Percentiles rank a stretch among this genome's conserved stretches.
Evolutionary conservation across 1,140 invertebrate species (phyloP).

Genomic region (Neodiprion pinetum): DNA sequence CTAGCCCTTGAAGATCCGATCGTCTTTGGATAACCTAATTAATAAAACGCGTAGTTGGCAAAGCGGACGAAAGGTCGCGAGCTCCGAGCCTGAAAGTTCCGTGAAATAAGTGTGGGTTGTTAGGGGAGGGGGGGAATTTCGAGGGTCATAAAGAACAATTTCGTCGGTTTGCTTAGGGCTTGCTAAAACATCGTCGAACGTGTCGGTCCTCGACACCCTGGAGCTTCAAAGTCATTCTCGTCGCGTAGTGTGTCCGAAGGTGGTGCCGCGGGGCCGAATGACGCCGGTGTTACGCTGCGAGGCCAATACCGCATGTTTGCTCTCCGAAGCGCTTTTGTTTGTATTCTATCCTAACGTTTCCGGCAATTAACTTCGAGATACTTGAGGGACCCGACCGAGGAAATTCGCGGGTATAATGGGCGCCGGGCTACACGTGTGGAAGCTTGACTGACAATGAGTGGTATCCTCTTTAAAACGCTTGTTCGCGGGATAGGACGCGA

Average conservation of each 20-base stretch:
- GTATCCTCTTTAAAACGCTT: too few relatives aligned
- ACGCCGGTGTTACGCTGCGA: background rate
- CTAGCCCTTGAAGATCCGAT: too few relatives aligned
- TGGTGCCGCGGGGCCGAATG: background rate
- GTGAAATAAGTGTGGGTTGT: background rate
- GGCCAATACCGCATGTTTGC: conserved; percentile 1
- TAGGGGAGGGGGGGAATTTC: background rate
- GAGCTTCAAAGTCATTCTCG: background rate
- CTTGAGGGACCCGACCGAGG: background rate
- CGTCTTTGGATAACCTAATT: too few relatives aligned
- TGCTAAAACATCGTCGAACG: background rate
- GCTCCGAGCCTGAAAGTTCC: too few relatives aligned
- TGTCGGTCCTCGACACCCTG: background rate
- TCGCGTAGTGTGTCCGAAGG: background rate
- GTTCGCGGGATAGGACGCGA: background rate
- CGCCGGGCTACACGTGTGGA: background rate
- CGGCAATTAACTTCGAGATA: background rate
- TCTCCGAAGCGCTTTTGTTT: background rate
- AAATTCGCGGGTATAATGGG: background rate
- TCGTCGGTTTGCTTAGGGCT: conserved; percentile 4
- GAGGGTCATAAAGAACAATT: conserved; percentile 7
- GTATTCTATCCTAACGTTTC: background rate
- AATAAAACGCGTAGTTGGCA: too few relatives aligned
- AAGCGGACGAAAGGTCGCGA: too few relatives aligned
- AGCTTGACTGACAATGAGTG: background rate